phyloP scores from a whole-genome alignment of 1,140 invertebrate species.

The Penaeus indicus region DNA sequence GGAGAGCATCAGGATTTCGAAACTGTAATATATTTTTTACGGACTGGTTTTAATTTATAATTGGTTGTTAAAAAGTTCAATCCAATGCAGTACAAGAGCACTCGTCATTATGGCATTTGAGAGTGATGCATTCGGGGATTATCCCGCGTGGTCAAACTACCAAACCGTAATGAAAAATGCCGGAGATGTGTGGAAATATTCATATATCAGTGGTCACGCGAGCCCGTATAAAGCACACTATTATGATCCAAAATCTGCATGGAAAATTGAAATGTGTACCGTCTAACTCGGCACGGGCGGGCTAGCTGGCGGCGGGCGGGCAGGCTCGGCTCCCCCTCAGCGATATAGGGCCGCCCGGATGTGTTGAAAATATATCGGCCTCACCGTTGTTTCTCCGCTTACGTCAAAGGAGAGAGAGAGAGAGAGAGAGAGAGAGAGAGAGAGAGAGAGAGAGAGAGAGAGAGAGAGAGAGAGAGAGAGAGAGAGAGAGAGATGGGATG shows the following conservation, averaged over 20 bases:
- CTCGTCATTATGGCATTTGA: neutral
- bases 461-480: too few species aligned
- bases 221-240: conserved; percentile 37
- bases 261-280: conserved; percentile 52
- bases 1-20: neutral
- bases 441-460: too few species aligned
- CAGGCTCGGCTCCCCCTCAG: too few species aligned
- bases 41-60: conserved; percentile 24
- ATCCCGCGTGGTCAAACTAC: neutral
- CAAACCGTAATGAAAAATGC: conserved; percentile 2
- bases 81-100: neutral
- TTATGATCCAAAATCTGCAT: conserved; percentile 46
- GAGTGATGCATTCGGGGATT: too few species aligned
- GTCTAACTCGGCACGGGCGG: neutral
- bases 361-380: too few species aligned
- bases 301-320: neutral
- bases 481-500: too few species aligned
- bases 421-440: too few species aligned
- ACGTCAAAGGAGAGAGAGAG: too few species aligned
- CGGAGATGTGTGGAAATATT: conserved; percentile 9
- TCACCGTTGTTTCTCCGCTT: too few species aligned
- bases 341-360: too few species aligned
- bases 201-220: conserved; percentile 37
- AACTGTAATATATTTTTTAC: too few species aligned
- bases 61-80: conserved; percentile 35